phyloP scores from a whole-genome alignment of 64 coral and sea anemone species.

The Stichodactyla helianthus region DNA sequence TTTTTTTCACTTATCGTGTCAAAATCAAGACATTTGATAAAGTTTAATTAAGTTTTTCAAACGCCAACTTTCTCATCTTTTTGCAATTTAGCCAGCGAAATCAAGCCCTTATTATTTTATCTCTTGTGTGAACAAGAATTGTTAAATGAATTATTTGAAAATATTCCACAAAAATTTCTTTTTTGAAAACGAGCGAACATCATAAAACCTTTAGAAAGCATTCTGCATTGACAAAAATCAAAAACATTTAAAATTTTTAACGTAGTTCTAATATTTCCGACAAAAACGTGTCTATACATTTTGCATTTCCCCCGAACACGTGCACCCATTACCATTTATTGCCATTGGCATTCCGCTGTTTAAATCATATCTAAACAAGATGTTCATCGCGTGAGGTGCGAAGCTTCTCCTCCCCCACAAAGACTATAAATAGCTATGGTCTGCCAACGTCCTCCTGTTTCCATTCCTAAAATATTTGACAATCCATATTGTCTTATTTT shows the following conservation, averaged over 20 bases:
- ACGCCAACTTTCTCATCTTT: too few species aligned
- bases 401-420: not conserved
- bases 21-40: too few species aligned
- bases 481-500: not conserved
- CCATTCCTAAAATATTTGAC: not conserved
- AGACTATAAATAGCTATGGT: not conserved
- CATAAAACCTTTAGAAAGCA: too few species aligned
- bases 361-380: not conserved
- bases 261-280: not conserved
- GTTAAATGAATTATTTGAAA: too few species aligned
- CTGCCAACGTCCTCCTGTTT: not conserved
- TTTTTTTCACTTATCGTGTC: too few species aligned
- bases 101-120: too few species aligned
- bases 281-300: not conserved
- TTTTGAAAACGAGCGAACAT: too few species aligned
- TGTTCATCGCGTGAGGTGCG: not conserved
- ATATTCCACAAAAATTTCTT: too few species aligned
- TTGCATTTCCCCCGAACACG: not conserved
- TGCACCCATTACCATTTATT: not conserved
- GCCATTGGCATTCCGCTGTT: not conserved
- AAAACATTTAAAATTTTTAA: not conserved
- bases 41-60: too few species aligned
- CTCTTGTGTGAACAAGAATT: too few species aligned
- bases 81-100: too few species aligned
- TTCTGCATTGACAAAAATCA: not conserved